phyloP scores from a whole-genome alignment of 1,140 invertebrate genomes.

The Eciton burchellii region DNA sequence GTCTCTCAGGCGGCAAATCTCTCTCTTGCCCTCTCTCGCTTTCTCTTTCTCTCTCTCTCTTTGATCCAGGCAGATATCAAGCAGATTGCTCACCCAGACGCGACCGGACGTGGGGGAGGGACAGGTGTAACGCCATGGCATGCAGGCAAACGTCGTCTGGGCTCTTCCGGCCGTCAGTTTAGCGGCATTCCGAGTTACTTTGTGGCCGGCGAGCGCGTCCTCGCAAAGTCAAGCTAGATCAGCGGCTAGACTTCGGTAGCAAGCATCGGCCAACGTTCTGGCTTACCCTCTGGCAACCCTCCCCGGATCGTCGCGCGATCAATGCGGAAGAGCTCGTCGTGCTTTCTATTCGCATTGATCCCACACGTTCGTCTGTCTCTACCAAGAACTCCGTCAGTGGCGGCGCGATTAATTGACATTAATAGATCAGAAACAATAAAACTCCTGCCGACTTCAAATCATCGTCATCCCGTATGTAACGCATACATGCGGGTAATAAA shows the following conservation, averaged over 20 bases:
- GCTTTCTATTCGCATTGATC: neutral
- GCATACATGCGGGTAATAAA: conserved; percentile 52
- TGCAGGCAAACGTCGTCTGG: conserved; percentile 32
- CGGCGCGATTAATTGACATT: conserved; percentile 2
- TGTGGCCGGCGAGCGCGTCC: neutral
- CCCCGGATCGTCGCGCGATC: neutral
- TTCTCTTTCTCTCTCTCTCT: too few relatives aligned
- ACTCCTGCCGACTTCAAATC: neutral
- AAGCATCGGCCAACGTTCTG: conserved; percentile 5
- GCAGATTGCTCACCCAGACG: too few relatives aligned
- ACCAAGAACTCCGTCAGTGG: neutral
- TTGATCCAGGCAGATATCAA: too few relatives aligned
- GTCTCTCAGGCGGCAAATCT: too few relatives aligned
- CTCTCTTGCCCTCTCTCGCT: too few relatives aligned
- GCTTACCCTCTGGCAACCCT: neutral
- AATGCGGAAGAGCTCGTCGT: neutral
- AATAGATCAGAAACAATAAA: conserved; percentile 45
- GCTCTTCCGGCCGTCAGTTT: conserved; percentile 16
- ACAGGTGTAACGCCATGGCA: neutral
- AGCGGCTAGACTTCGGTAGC: neutral
- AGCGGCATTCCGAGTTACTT: conserved; percentile 31
- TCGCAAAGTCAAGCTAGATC: too few relatives aligned
- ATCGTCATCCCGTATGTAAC: conserved; percentile 24
- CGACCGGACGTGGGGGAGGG: too few relatives aligned
- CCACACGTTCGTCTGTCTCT: neutral